phyloP scores from a whole-genome alignment of 2,113 vertebrate genomes.

The Mus pahari region DNA sequence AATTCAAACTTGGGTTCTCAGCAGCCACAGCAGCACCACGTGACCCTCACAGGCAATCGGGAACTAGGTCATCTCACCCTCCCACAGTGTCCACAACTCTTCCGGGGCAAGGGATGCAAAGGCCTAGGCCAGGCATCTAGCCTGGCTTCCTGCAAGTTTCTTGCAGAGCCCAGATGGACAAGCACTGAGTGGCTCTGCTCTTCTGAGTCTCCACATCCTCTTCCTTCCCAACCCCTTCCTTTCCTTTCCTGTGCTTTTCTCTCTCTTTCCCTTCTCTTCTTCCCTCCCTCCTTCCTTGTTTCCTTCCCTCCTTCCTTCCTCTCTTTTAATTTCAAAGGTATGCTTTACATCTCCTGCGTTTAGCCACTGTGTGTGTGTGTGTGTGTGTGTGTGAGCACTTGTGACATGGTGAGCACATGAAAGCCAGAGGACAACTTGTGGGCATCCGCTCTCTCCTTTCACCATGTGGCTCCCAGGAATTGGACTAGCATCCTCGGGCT shows the following conservation, averaged over 20 bases:
- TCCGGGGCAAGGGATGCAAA: background rate
- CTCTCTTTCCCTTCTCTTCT: background rate
- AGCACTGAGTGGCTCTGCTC: background rate
- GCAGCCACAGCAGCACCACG: background rate
- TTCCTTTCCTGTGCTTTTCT: background rate
- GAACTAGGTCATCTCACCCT: background rate
- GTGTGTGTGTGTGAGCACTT: background rate
- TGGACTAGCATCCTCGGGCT: no score
- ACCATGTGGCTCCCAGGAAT: background rate
- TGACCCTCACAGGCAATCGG: background rate
- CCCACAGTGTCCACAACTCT: no score
- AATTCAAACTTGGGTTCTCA: no score
- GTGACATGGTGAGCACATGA: background rate
- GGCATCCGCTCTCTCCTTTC: background rate
- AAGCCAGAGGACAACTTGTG: no score
- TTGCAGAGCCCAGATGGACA: no score
- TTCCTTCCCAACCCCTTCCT: background rate
- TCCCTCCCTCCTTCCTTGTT: background rate
- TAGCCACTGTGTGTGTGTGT: background rate
- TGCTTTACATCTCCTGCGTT: background rate
- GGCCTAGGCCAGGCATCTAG: background rate
- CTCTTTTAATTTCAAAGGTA: background rate
- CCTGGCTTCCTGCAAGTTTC: background rate
- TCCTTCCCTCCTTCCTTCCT: background rate
- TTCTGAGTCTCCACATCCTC: no score